A percentile compares a stretch with the other conserved stretches of the same genome.
Evolutionary conservation across 1,140 invertebrate species (phyloP).

Genomic region (Eubasilissa regina): DNA sequence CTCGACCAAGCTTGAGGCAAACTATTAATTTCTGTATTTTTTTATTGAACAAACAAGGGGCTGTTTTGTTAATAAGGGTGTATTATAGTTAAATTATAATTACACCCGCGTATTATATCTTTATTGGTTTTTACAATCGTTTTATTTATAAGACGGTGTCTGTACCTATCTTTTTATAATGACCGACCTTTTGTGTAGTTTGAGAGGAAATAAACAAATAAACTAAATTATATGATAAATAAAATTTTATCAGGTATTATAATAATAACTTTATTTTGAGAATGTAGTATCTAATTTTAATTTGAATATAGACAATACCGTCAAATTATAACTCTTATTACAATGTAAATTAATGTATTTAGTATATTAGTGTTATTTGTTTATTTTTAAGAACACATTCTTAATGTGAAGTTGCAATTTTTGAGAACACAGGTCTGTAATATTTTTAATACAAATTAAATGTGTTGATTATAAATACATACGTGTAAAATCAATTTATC

Average conservation of each 20-base stretch:
- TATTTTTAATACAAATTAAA: too few species aligned
- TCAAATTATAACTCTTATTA: too few species aligned
- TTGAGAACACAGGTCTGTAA: too few species aligned
- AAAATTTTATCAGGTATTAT: not conserved
- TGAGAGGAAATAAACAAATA: not conserved
- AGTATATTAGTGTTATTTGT: too few species aligned
- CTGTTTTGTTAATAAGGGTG: conserved; percentile 26
- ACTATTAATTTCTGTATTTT: conserved; percentile 23
- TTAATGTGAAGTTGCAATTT: too few species aligned
- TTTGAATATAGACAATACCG: too few species aligned
- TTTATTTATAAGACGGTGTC: not conserved
- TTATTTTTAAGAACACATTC: too few species aligned
- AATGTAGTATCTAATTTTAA: too few species aligned
- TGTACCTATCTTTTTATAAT: not conserved
- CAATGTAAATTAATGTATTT: too few species aligned
- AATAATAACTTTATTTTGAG: too few species aligned
- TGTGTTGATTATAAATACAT: too few species aligned
- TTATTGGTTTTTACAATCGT: conserved; percentile 1
- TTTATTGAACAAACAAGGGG: conserved; percentile 20
- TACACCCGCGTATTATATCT: conserved; percentile 5
- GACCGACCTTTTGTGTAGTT: not conserved
- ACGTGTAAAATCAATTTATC: too few species aligned
- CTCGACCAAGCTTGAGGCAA: not conserved
- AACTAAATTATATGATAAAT: not conserved
- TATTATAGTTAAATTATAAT: conserved; percentile 12